Evolutionary conservation across 2,797 vertebrate species (phyloP).

Genomic region (Parambassis ranga): DNA sequence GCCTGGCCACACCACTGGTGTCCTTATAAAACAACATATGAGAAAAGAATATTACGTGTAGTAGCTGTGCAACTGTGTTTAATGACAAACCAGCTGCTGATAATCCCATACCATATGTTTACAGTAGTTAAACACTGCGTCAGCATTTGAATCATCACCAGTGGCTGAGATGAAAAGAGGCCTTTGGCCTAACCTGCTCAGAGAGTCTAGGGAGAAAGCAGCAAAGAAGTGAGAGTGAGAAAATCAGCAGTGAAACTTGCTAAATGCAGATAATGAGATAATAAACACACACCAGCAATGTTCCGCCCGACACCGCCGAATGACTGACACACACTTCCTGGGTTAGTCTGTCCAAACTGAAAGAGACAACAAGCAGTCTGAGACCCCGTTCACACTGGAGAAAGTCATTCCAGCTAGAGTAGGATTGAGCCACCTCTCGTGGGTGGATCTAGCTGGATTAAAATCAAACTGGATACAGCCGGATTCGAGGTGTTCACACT

Average conservation of each 20-base stretch:
- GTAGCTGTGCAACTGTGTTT: neutral
- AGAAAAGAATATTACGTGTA: too few species aligned
- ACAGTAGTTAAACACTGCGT: slow-evolving; percentile 82
- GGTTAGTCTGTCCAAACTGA: slow-evolving; percentile 88
- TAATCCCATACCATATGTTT: slow-evolving; percentile 85
- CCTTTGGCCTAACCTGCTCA: slow-evolving; percentile 82
- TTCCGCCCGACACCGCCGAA: slow-evolving; percentile 92
- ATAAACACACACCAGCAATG: slow-evolving; percentile 85
- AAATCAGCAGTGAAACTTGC: too few species aligned
- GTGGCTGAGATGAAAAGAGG: slow-evolving; percentile 87
- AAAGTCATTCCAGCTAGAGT: too few species aligned
- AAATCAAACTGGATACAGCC: too few species aligned
- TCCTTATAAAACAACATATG: slow-evolving; percentile 77
- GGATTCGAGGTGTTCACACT: too few species aligned
- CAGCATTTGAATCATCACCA: slow-evolving; percentile 84
- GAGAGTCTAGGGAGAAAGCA: slow-evolving; percentile 76
- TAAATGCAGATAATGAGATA: slow-evolving; percentile 10
- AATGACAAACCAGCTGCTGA: neutral
- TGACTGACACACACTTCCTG: slow-evolving; percentile 85
- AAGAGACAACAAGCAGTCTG: slow-evolving; percentile 21
- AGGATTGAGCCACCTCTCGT: too few species aligned
- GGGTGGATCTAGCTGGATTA: too few species aligned
- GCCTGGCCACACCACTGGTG: slow-evolving; percentile 77
- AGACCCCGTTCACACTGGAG: too few species aligned
- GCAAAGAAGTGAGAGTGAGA: neutral